Evolutionary conservation across 2,113 vertebrate genomes (phyloP).

Genomic region (Bubo blakistoni): DNA sequence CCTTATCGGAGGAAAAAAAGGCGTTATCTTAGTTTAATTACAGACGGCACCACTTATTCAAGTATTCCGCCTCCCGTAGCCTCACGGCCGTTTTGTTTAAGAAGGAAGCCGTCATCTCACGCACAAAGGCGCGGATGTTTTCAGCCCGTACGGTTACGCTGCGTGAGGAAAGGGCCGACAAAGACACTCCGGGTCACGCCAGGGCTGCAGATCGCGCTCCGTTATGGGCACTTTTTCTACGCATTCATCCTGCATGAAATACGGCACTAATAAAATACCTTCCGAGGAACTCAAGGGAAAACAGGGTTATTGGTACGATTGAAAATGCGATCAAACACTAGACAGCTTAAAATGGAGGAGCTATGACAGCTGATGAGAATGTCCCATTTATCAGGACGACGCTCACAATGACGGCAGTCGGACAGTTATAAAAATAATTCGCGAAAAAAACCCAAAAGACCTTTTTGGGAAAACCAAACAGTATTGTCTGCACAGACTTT

Average conservation of each 20-base stretch:
- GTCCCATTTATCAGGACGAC: fast-evolving
- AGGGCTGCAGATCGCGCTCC: fast-evolving
- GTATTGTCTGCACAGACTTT: neutral
- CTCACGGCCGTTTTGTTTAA: neutral
- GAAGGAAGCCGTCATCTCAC: neutral
- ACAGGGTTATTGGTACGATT: fast-evolving
- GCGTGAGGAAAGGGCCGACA: neutral
- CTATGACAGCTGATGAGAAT: neutral
- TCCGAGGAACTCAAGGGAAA: fast-evolving
- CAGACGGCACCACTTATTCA: neutral
- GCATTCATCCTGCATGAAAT: neutral
- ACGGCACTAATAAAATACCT: too few species aligned
- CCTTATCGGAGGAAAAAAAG: fast-evolving
- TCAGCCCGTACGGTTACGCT: neutral
- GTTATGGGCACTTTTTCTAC: neutral
- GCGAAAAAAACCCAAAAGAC: fast-evolving
- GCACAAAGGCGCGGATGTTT: too few species aligned
- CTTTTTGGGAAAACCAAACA: neutral
- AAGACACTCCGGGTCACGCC: fast-evolving
- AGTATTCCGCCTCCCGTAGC: fast-evolving
- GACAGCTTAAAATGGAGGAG: neutral
- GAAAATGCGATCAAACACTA: neutral
- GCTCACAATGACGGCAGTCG: fast-evolving
- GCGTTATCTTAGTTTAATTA: neutral
- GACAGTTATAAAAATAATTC: neutral